Base-by-base conservation (phyloP, 2,797 vertebrate genomes). In the Darevskia mixta region DNA sequence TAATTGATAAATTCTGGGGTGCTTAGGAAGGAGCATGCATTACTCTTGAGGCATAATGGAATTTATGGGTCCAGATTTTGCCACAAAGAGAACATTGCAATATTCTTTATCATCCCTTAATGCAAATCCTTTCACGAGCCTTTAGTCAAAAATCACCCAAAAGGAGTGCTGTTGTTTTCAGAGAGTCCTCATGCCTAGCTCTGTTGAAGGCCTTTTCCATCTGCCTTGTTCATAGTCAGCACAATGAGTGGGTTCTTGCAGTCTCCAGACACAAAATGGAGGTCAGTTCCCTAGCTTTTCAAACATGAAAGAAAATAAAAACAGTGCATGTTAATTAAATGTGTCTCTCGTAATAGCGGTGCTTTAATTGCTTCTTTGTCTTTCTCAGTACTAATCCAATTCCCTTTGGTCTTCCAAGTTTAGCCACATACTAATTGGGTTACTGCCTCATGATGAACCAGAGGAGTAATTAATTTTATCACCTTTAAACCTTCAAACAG, bases 311-410 rank as follows among this genome's bases (percentile, higher is more conserved):
- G 90, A 93, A 89, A 88, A 92, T 73, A 93, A 93, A 92, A 94
- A 95, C 92, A 94, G 45, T 93, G 92, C 85, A 87, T 94, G 93
- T 92, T 95, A 95, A 96, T 95, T 95, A 95, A 95, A 87, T 95
- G 89, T 91, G 89, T 93, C 80, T 82, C 86, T 90, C 88, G 80
- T 85, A 93, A 93, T 25, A 92, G 92, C 1, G 88, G 90, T 95
- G 87, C 94, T 93, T 94, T 95, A 96, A 95, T 95, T 95, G 94
- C 94, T 92, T 91, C 88, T 94, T 91, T 94, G 89, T 95, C 95
- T 95, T 94, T 91, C 83, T 89, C 93, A 92, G 90, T 90, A 87
- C 67, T 94, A 95, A 95, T 96, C 94, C 93, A 95, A 95, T 95
- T 95, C 95, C 93, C 95, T 93, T 95, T 95, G 92, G 95, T 89